Conservation (phyloP, 2,888 invertebrate genomes). For the Athrips mouffetella region DNA sequence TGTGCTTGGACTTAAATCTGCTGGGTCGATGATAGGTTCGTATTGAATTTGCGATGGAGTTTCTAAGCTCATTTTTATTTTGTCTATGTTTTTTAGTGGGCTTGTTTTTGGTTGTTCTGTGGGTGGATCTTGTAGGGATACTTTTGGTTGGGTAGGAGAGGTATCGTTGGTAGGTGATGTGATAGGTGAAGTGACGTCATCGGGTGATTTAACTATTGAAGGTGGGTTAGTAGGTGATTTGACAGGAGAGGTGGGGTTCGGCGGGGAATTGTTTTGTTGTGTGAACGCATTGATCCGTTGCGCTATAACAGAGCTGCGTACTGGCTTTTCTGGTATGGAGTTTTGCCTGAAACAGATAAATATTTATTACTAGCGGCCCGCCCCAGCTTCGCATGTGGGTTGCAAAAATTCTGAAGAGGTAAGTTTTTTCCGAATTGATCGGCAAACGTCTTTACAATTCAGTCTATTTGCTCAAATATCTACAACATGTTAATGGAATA, state of each 20-base stretch:
- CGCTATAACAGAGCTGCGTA: slow-evolving; percentile 81
- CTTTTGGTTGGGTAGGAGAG: slow-evolving; percentile 33
- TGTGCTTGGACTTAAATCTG: slow-evolving; percentile 64
- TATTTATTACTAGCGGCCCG: no score
- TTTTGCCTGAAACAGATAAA: slow-evolving; percentile 50
- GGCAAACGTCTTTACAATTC: no score
- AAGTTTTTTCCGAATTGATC: no score
- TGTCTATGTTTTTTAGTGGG: slow-evolving; percentile 70
- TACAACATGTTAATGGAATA: no score
- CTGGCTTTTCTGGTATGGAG: slow-evolving; percentile 81
- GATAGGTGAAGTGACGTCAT: slow-evolving; percentile 33
- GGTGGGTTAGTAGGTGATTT: slow-evolving; percentile 26
- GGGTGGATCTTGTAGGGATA: slow-evolving; percentile 34
- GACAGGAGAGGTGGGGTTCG: slow-evolving; percentile 34
- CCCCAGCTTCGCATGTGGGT: no score
- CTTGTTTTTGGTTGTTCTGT: slow-evolving; percentile 53
- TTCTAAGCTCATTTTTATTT: slow-evolving; percentile 70
- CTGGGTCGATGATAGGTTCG: slow-evolving; percentile 68
- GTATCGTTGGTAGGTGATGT: neutral
- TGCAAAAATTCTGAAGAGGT: no score
- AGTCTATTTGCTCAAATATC: no score
- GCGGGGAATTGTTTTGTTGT: slow-evolving; percentile 36
- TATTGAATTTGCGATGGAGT: slow-evolving; percentile 73
- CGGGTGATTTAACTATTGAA: slow-evolving; percentile 24
- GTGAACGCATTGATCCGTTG: slow-evolving; percentile 80